phyloP scores from a whole-genome alignment of 2,888 invertebrate species.

The Maniola hyperantus region DNA sequence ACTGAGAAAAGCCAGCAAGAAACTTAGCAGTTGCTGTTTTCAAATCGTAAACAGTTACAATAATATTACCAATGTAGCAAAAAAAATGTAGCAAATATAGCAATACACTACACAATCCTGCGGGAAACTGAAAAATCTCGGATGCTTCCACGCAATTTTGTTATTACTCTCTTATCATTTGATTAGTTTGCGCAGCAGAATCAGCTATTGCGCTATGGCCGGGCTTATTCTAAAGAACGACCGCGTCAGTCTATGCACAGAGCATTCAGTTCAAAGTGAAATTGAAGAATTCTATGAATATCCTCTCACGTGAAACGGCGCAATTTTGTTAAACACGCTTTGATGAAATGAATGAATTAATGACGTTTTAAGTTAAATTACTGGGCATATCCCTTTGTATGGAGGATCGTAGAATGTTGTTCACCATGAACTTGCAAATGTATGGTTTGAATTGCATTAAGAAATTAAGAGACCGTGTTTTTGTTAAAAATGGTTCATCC shows the following conservation, averaged over 20 bases:
- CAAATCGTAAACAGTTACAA: too few relatives aligned
- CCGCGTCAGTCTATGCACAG: conserved; percentile 33
- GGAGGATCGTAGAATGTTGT: conserved; percentile 14
- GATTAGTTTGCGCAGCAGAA: too few relatives aligned
- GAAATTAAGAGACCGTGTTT: not conserved
- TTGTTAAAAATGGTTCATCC: not conserved
- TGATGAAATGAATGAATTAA: conserved; percentile 30
- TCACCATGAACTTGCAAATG: conserved; percentile 15
- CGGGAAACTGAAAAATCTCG: too few relatives aligned
- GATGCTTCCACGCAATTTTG: too few relatives aligned
- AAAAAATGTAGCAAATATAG: too few relatives aligned
- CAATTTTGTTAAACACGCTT: conserved; percentile 29
- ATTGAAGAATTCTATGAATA: conserved; percentile 39
- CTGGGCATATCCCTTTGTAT: conserved; percentile 10
- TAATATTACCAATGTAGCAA: too few relatives aligned
- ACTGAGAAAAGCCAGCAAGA: too few relatives aligned
- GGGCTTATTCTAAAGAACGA: not conserved
- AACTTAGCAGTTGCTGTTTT: too few relatives aligned
- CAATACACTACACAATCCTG: too few relatives aligned
- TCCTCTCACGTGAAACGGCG: conserved; percentile 28
- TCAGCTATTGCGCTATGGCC: too few relatives aligned
- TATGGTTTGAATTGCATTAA: conserved; percentile 11
- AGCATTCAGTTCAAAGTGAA: conserved; percentile 49
- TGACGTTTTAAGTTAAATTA: conserved; percentile 33
- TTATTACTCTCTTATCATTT: too few relatives aligned